A percentile compares a stretch with the other conserved stretches of the same genome.
Evolutionary conservation across 2,888 invertebrate genomes (phyloP).

Genomic region (Protophormia terraenovae): DNA sequence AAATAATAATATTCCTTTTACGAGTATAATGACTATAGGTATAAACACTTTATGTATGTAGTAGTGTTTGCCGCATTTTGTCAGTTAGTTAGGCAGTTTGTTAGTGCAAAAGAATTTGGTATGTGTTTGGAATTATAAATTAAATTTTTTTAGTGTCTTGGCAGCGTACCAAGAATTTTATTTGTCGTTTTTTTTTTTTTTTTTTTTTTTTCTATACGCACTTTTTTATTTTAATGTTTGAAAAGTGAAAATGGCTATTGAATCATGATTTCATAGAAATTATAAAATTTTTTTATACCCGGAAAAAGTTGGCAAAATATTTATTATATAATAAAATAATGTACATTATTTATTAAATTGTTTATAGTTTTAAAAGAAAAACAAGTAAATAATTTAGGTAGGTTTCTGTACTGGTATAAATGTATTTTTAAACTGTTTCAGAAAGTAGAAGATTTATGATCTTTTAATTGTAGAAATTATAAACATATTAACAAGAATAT

Average conservation of each 20-base stretch:
- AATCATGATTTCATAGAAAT: constrained; percentile 27
- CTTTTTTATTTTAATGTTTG: background rate
- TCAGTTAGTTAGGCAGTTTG: background rate
- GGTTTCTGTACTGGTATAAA: no score
- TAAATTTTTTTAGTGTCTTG: constrained; percentile 15
- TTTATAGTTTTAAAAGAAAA: no score
- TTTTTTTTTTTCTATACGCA: background rate
- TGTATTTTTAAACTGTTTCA: no score
- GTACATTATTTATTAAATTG: background rate
- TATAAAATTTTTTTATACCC: constrained; percentile 3
- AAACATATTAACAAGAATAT: no score
- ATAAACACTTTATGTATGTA: no score
- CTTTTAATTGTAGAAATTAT: no score
- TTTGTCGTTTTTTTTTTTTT: background rate
- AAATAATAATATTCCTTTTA: constrained; percentile 19
- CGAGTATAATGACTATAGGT: background rate
- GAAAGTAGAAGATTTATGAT: no score
- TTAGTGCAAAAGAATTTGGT: constrained; percentile 39
- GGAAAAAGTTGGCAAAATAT: background rate
- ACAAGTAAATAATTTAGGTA: no score
- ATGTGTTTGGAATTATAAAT: constrained; percentile 55
- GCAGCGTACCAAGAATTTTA: constrained; percentile 35
- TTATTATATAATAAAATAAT: background rate
- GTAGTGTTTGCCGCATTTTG: background rate
- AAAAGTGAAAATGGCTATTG: constrained; percentile 53